Percentiles rank a stretch among this genome's conserved stretches.
phyloP scores from a whole-genome alignment of 2,888 invertebrate species.

The Drosophila peninsularis region DNA sequence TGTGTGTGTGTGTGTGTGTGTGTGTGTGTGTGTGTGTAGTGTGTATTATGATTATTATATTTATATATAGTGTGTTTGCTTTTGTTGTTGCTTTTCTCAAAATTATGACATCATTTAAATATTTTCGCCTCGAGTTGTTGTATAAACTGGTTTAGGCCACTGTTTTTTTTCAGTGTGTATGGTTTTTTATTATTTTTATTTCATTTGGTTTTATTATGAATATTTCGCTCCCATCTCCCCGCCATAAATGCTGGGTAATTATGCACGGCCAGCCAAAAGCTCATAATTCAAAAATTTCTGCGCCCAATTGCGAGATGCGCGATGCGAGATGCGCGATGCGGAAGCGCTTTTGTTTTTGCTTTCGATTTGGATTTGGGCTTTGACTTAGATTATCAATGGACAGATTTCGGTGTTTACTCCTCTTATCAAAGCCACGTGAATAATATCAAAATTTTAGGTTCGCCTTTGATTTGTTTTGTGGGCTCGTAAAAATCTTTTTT shows the following conservation, averaged over 20 bases:
- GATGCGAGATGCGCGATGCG: conserved; percentile 66
- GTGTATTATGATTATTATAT: conserved; percentile 75
- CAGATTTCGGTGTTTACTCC: background rate
- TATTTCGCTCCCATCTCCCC: conserved; percentile 37
- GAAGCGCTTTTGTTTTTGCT: conserved; percentile 63
- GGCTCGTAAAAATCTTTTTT: conserved; percentile 59
- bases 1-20: conserved; percentile 16
- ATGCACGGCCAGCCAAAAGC: conserved; percentile 66
- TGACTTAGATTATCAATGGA: conserved; percentile 56
- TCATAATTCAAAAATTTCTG: conserved; percentile 73
- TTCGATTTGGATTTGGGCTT: conserved; percentile 34
- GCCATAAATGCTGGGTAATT: conserved; percentile 55
- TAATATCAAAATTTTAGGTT: conserved; percentile 21
- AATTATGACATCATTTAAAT: conserved; percentile 81
- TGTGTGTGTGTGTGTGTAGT: conserved; percentile 43
- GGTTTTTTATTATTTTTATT: conserved; percentile 13
- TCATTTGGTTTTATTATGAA: conserved; percentile 27
- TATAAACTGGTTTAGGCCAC: conserved; percentile 74
- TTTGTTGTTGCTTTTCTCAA: conserved; percentile 55
- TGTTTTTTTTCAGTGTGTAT: conserved; percentile 27
- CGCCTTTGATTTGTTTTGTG: conserved; percentile 35
- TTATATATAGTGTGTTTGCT: conserved; percentile 45
- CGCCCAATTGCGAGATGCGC: conserved; percentile 64
- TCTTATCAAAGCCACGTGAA: conserved; percentile 33
- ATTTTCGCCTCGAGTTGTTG: conserved; percentile 69